Evolutionary conservation across 1,140 invertebrate species (phyloP).

Genomic region (Heliconius hewitsoni): DNA sequence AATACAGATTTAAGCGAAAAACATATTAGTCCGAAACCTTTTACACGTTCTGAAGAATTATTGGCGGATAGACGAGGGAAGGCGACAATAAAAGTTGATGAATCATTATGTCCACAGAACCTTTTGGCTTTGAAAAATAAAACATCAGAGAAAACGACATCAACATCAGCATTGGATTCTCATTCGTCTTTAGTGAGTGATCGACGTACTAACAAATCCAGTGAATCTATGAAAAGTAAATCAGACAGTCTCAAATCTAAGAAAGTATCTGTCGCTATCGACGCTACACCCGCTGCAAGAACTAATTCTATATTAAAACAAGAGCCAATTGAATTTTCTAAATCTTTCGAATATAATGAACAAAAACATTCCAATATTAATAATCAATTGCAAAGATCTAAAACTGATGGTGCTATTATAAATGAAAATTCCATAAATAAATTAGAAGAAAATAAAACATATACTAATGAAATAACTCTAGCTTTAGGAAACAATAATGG

Average conservation of each 20-base stretch:
- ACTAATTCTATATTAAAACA: conserved; percentile 87
- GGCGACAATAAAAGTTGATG: conserved; percentile 45
- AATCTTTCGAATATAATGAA: conserved; percentile 79
- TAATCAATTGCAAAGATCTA: conserved; percentile 68
- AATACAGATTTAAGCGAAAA: conserved; percentile 79
- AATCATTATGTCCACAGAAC: conserved; percentile 47
- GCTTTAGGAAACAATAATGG: conserved; percentile 60
- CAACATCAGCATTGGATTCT: conserved; percentile 70
- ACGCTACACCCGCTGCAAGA: conserved; percentile 87
- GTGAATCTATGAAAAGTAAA: conserved; percentile 74
- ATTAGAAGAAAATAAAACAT: conserved; percentile 59
- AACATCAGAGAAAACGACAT: conserved; percentile 76
- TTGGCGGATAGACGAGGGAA: conserved; percentile 62
- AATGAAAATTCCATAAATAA: conserved; percentile 38
- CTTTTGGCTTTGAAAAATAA: conserved; percentile 50
- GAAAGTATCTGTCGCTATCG: conserved; percentile 88
- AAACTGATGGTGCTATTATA: conserved; percentile 70
- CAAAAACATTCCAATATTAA: conserved; percentile 58
- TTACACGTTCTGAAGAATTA: conserved; percentile 69
- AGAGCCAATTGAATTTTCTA: conserved; percentile 87
- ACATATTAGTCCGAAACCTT: conserved; percentile 55
- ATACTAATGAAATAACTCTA: conserved; percentile 80
- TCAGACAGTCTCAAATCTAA: conserved; percentile 79
- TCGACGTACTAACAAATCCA: conserved; percentile 66
- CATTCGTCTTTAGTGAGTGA: conserved; percentile 68